Base-by-base conservation (phyloP, 1,140 invertebrate genomes). In the Callitettix versicolor region DNA sequence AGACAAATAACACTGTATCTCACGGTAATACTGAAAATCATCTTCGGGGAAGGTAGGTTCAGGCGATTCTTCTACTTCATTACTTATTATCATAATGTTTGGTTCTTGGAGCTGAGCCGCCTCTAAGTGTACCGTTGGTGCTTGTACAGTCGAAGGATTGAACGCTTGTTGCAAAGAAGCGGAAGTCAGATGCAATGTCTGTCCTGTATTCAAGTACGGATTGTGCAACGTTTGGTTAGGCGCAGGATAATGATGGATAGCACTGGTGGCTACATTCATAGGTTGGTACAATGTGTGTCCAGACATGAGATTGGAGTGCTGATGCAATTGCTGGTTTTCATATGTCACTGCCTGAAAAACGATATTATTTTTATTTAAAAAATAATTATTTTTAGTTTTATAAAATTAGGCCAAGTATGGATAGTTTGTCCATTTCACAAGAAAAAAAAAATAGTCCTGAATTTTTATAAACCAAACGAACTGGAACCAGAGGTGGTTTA, bases 21-120 rank as follows among this genome's bases (percentile, higher is more conserved):
- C 58, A 38, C 53, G 42, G 36, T 60, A 62, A 48, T 59, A 62
- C 26, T 57, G 51, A 40, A 46, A 60, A 47, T 56, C 58, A 20
- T 60, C 49, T 5, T 38, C 40, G 14, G 55, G 55, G 22, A 44
- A 57, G 9, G 50, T 53, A 38, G 50, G 50, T 42, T 53, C 50
- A 22, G 36, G 20, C 2, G 20, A 12, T 14, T 51, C 9, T 30
- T 30, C 26, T 4, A 30, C 26, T 30, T 30, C 26, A 9, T 30
- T 30, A 9, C 9, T 30, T 30, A 30, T 30, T 30, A 30, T 30
- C 26, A 17, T 40, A 40, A 40, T 40, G 17, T 40, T 17, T 5
- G 38, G 17, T n/a, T 40, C 38, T 6, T 14, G 3, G 12, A 17
- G 3, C 14, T 40, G 38, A 5, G 12, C 38, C 3, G 38, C 14